Evolutionary conservation across 2,797 vertebrate genomes (phyloP), one percentile per base, ranked within the genome.

Genomic region (Microchirus variegatus): DNA sequence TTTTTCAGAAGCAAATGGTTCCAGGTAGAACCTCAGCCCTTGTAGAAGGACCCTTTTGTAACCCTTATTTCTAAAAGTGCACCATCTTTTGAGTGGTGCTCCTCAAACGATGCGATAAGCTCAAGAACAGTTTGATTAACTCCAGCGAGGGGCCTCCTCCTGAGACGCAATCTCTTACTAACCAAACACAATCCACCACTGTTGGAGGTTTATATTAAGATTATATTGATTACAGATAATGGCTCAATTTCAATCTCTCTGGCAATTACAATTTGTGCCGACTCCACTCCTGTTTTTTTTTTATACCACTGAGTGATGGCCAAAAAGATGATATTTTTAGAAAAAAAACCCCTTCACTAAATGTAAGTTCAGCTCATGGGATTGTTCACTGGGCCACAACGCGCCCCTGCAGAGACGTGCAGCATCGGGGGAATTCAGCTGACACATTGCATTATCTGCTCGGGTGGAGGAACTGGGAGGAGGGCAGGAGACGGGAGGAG

Each of bases 401-500:
- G 40, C 67, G 7, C 7, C 70, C 35, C 59, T 15, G 58, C 60
- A 74, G 70, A 76, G 79, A 82, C 42, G 37, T 54, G 37, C 62
- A 79, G 48, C 69, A 72, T 73, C 4, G 40, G 13, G 67, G 69
- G 67, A 71, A 60, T 79, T 77, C 54, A 80, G 53, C 71, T 83
- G 85, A 83, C 78, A 79, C 73, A 67, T 51, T 77, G 71, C 55
- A 73, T 83, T 77, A 79, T 38, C 70, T 52, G 49, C 73, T 79
- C 18, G 45, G 53, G 53, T 59, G 68, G 72, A 60, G 2, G 1
- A 61, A 43, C 54, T 31, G 62, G 58, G 36, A 59, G 48, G 22
- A 31, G 26, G 49, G 41, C 57, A 60, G 2, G 1, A 61, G 46
- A 59, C 37, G 62, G 58, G 36, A 59, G 47, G 22, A 31, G 26